phyloP scores from a whole-genome alignment of 2,888 invertebrate genomes.

The Drosophila engyochracea region DNA sequence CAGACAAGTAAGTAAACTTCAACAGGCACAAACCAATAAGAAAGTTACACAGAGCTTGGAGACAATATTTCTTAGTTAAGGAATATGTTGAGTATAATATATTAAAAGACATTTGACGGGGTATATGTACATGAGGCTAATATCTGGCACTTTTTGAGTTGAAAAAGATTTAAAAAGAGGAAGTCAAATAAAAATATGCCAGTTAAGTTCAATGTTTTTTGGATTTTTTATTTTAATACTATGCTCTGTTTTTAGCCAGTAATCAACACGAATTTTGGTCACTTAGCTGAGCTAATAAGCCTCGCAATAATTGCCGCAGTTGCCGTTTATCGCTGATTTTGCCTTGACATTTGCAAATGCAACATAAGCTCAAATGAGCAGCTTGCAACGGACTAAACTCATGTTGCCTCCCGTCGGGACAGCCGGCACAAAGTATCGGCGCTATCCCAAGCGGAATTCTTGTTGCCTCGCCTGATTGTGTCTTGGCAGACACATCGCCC shows the following conservation, averaged over 20 bases:
- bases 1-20: neutral
- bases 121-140: too few relatives aligned
- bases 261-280: conserved; percentile 31
- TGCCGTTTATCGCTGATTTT: conserved; percentile 25
- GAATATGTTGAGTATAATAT: too few relatives aligned
- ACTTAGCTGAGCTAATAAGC: conserved; percentile 66
- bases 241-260: neutral
- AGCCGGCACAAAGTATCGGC: conserved; percentile 61
- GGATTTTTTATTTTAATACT: neutral
- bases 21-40: neutral
- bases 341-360: conserved; percentile 62
- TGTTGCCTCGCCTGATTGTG: conserved; percentile 51
- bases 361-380: conserved; percentile 20
- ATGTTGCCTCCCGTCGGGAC: conserved; percentile 5
- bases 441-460: conserved; percentile 57
- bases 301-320: conserved; percentile 31
- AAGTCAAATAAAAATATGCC: neutral
- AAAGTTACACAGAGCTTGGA: neutral
- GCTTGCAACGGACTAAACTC: neutral
- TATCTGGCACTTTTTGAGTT: too few relatives aligned
- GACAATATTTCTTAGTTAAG: too few relatives aligned
- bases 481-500: conserved; percentile 52
- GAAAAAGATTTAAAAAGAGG: neutral
- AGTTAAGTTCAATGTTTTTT: neutral
- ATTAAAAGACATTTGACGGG: too few relatives aligned